Conservation (phyloP, 1,140 invertebrate species). For the Drosophila nigromelanica region DNA sequence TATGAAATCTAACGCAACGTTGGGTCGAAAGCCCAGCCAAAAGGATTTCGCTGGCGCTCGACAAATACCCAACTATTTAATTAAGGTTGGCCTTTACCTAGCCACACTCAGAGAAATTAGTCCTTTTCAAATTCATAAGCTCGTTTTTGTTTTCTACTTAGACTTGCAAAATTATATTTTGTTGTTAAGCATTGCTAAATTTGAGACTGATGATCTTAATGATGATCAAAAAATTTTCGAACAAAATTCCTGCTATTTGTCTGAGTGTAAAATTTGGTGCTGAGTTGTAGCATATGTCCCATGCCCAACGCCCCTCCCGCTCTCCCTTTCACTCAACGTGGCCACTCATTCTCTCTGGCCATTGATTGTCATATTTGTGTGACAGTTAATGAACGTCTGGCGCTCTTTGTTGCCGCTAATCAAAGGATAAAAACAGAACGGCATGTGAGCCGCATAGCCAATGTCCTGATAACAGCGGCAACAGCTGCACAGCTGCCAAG, state of each 20-base stretch:
- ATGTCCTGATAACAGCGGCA: slow-evolving; percentile 2
- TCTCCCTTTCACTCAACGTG: not conserved
- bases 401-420: slow-evolving; percentile 66
- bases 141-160: too few relatives aligned
- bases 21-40: not conserved
- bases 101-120: not conserved
- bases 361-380: slow-evolving; percentile 50
- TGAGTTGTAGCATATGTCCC: slow-evolving; percentile 60
- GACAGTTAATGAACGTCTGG: slow-evolving; percentile 76
- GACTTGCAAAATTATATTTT: too few relatives aligned
- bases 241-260: too few relatives aligned
- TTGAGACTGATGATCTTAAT: too few relatives aligned
- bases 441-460: slow-evolving; percentile 59
- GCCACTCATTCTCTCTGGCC: not conserved
- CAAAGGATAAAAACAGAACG: slow-evolving; percentile 41
- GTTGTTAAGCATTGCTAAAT: too few relatives aligned
- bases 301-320: too few relatives aligned
- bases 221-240: too few relatives aligned
- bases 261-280: not conserved
- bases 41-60: slow-evolving; percentile 29
- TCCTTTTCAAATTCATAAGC: too few relatives aligned
- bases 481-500: not conserved
- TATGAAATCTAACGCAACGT: slow-evolving; percentile 33
- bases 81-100: slow-evolving; percentile 42
- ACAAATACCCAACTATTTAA: slow-evolving; percentile 59